Conservation (phyloP, 2,888 invertebrate species). For the Heliconius erato region DNA sequence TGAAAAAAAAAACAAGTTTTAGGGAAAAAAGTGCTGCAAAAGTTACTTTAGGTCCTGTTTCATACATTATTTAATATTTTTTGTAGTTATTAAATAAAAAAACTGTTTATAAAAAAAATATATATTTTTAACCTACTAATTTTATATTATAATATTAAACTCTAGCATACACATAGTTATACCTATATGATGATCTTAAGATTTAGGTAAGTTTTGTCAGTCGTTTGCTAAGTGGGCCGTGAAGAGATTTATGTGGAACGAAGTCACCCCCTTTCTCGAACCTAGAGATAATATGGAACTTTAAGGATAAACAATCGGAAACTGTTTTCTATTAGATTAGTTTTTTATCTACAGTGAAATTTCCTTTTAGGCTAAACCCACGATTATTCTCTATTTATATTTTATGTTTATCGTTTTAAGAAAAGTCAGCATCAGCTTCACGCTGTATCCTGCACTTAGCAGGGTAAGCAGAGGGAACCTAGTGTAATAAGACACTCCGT, state of each 20-base stretch:
- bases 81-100: not conserved
- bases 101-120: not conserved
- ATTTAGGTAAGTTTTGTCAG: slow-evolving; percentile 82
- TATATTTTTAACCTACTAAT: not conserved
- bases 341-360: slow-evolving; percentile 29
- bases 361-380: not conserved
- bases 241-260: slow-evolving; percentile 75
- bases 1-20: not conserved
- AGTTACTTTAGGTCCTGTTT: not conserved
- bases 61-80: not conserved
- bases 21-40: not conserved
- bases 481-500: no score
- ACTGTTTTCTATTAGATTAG: slow-evolving; percentile 33
- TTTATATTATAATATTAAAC: not conserved
- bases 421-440: not conserved
- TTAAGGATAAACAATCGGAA: slow-evolving; percentile 41
- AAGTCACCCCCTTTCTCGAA: slow-evolving; percentile 55
- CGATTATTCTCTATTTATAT: not conserved
- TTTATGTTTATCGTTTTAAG: not conserved
- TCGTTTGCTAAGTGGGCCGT: slow-evolving; percentile 82
- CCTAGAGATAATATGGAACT: slow-evolving; percentile 49
- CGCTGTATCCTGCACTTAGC: no score
- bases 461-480: no score
- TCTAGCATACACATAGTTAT: not conserved
- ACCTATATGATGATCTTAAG: slow-evolving; percentile 53